These are phyloP conservation scores for Hyles lineata DNA, from an alignment of 2,888 invertebrate species.

Conservation along the genomic window DNA sequence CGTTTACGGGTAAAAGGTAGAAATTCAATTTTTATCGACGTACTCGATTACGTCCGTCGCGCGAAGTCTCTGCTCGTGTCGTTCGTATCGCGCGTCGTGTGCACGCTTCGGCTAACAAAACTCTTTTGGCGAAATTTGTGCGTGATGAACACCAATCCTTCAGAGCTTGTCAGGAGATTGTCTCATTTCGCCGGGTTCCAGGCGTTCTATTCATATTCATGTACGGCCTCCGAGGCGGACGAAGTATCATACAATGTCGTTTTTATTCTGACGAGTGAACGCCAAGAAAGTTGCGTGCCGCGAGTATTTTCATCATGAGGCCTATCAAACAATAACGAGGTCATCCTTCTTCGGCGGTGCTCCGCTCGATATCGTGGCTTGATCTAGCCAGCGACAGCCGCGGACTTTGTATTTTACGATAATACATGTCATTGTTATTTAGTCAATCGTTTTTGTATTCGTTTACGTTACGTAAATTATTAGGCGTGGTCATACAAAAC, in stretches of 20 bases:
- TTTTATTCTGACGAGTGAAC: conserved; percentile 79
- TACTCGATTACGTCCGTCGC: conserved; percentile 61
- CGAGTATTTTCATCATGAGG: conserved; percentile 79
- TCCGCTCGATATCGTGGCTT: conserved; percentile 67
- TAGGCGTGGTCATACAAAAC: conserved; percentile 43
- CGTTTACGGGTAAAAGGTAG: conserved; percentile 67
- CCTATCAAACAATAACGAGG: conserved; percentile 82
- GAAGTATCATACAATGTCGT: conserved; percentile 74
- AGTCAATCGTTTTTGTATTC: conserved; percentile 62
- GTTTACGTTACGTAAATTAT: conserved; percentile 52
- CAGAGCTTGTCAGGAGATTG: conserved; percentile 72
- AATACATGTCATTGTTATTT: conserved; percentile 68
- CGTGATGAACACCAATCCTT: conserved; percentile 78
- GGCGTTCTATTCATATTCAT: conserved; percentile 75
- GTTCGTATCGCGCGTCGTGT: conserved; percentile 39
- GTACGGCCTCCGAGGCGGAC: conserved; percentile 63
- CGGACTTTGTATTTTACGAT: conserved; percentile 73
- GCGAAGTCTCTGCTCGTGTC: conserved; percentile 43
- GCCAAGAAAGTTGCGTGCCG: conserved; percentile 80
- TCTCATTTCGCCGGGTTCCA: conserved; percentile 63
- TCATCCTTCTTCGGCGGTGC: conserved; percentile 68
- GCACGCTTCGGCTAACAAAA: conserved; percentile 40
- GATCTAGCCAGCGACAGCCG: conserved; percentile 71
- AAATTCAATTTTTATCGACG: conserved; percentile 74
- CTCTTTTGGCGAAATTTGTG: conserved; percentile 65